Conservation (phyloP, 2,888 invertebrate species). For the Agrotis exclamationis region DNA sequence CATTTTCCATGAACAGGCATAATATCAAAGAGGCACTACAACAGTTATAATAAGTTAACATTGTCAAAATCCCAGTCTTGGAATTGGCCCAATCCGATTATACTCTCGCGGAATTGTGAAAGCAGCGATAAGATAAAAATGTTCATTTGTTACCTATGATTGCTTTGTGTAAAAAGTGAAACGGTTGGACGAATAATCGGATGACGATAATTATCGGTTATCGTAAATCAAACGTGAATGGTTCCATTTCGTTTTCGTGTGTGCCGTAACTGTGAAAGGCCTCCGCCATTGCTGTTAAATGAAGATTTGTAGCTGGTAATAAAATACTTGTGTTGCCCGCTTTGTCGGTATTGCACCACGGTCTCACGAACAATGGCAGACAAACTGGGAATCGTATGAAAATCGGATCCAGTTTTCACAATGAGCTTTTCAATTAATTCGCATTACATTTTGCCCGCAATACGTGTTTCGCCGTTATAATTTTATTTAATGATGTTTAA, state of each 20-base stretch:
- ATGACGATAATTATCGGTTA: constrained; percentile 76
- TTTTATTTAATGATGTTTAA: constrained; percentile 41
- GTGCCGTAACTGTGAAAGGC: constrained; percentile 74
- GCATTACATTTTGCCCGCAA: constrained; percentile 40
- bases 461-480: constrained; percentile 25
- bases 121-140: constrained; percentile 38
- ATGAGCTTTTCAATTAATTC: constrained; percentile 60
- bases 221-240: constrained; percentile 83
- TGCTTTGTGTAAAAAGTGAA: constrained; percentile 65
- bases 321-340: constrained; percentile 75
- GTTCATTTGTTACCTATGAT: constrained; percentile 49
- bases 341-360: constrained; percentile 64
- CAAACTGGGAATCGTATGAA: constrained; percentile 65
- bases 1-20: constrained; percentile 20
- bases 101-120: constrained; percentile 39
- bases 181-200: constrained; percentile 67
- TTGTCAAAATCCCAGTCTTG: constrained; percentile 45
- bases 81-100: constrained; percentile 49
- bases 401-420: constrained; percentile 55
- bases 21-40: constrained; percentile 14
- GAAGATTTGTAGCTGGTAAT: constrained; percentile 84
- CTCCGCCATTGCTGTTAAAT: constrained; percentile 76
- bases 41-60: constrained; percentile 34
- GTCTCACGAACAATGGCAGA: constrained; percentile 55
- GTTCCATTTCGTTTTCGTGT: constrained; percentile 78